Base-by-base conservation (phyloP, 2,888 invertebrate genomes). In the Hartigia nigra region DNA sequence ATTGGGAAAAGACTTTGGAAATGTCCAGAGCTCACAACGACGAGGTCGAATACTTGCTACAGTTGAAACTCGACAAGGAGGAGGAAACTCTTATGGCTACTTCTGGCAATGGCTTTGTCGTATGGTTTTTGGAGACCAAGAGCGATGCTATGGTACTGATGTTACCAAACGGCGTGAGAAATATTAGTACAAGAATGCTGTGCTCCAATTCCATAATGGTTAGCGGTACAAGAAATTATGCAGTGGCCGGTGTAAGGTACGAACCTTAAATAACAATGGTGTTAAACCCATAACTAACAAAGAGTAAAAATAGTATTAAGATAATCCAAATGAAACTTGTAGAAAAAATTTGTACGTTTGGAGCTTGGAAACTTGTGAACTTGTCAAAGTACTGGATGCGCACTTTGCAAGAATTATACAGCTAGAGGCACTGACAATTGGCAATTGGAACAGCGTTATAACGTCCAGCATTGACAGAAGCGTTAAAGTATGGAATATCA, bases 401-500 rank as follows among this genome's bases (percentile, higher is more conserved):
- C 99, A 99, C 92, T 99, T 99, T 87, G 99, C 98, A 0, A 93
- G 99, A 80, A 99, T 99, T 14, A 97, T 99, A 79, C 97, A 98
- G 86, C 92, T 99, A 79, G 96, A 96, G 85, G 95, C 98, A 0
- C 92, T 99, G 70, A 97, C 96, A 0, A 95, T 97, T 31, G 97
- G 97, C 0, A 95, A 96, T 82, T 98, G 98, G 98, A 98, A 98
- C 91, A 97, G 97, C 90, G 95, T 98, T 9, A 97, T 99, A 75
- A 99, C 99, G 0, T 98, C 99, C 0, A 99, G 99, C 0, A 98
- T 99, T 76, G 99, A 99, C 92, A 94, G 99, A 81, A 98, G 98
- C 0, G 98, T 99, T 12, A 99, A 99, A 93, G 98, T 99, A 5
- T 99, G 99, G 99, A 99, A 99, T 91, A 98, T 99, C 79, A 98